phyloP scores from a whole-genome alignment of 2,888 invertebrate species.

The Erebia aethiops region DNA sequence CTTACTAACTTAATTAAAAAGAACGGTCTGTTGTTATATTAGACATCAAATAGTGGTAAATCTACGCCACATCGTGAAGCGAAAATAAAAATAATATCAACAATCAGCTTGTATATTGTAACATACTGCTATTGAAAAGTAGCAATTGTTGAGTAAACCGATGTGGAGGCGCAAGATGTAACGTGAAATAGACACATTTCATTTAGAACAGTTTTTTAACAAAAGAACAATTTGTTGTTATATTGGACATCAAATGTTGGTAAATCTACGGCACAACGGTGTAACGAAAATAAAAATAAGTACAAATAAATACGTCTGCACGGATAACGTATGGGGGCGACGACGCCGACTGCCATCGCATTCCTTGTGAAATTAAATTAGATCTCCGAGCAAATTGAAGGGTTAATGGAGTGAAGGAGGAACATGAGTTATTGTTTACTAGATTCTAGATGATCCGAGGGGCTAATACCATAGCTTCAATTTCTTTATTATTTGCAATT shows the following conservation, averaged over 20 bases:
- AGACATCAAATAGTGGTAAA: not conserved
- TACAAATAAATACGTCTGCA: conserved; percentile 25
- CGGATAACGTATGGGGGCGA: conserved; percentile 26
- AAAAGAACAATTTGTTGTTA: not conserved
- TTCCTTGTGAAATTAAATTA: conserved; percentile 25
- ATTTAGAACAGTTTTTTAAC: too few relatives aligned
- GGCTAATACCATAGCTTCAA: too few relatives aligned
- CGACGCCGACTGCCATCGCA: conserved; percentile 17
- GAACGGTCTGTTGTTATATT: not conserved
- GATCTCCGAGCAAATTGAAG: conserved; percentile 25
- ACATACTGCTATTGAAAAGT: too few relatives aligned
- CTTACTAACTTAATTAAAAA: too few relatives aligned
- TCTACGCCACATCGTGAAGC: not conserved
- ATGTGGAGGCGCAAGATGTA: too few relatives aligned
- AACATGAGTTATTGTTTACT: not conserved
- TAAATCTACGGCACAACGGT: not conserved
- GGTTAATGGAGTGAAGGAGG: conserved; percentile 6
- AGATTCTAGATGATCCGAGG: too few relatives aligned
- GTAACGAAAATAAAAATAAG: conserved; percentile 28
- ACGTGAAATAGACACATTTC: too few relatives aligned
- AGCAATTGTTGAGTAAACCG: too few relatives aligned
- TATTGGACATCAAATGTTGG: not conserved
- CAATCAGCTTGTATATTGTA: too few relatives aligned
- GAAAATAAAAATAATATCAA: too few relatives aligned
- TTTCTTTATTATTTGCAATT: too few relatives aligned